phyloP scores from a whole-genome alignment of 2,797 vertebrate genomes.

The Neosilurus hyrtlii region DNA sequence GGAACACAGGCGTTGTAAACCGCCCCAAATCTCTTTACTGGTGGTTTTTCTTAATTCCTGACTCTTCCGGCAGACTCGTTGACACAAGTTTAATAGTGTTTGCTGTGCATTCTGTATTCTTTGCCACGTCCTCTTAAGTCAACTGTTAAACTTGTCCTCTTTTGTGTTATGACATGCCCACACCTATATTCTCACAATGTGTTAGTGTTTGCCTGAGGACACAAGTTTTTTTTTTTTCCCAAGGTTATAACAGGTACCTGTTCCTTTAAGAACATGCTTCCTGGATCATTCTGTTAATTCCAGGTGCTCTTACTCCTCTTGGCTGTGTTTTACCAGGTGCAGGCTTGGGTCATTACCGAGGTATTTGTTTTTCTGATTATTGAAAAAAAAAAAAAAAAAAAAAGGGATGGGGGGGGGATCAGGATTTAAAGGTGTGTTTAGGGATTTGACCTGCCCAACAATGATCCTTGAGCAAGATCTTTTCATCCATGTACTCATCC shows the following conservation, averaged over 20 bases:
- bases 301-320: slow-evolving; percentile 65
- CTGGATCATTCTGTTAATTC: slow-evolving; percentile 71
- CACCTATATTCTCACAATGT: slow-evolving; percentile 44
- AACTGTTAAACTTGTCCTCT: slow-evolving; percentile 42
- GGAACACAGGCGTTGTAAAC: background rate
- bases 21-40: background rate
- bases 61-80: slow-evolving; percentile 29
- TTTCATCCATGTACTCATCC: slow-evolving; percentile 17
- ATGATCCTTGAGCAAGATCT: slow-evolving; percentile 49
- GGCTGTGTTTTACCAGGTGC: slow-evolving; percentile 77
- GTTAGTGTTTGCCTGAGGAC: slow-evolving; percentile 36
- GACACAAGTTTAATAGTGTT: slow-evolving; percentile 33
- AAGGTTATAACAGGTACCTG: slow-evolving; percentile 51
- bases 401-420: background rate
- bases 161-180: slow-evolving; percentile 41
- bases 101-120: slow-evolving; percentile 27
- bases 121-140: slow-evolving; percentile 42
- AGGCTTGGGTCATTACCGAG: slow-evolving; percentile 71
- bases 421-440: slow-evolving; percentile 69
- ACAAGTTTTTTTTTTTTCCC: slow-evolving; percentile 4
- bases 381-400: slow-evolving; percentile 55
- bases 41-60: slow-evolving; percentile 18
- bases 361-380: slow-evolving; percentile 80
- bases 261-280: slow-evolving; percentile 69
- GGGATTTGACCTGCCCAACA: slow-evolving; percentile 58